These are phyloP conservation scores for Geotrypetes seraphini DNA, from an alignment of 2,797 vertebrate genomes.

Conservation along the genomic window DNA sequence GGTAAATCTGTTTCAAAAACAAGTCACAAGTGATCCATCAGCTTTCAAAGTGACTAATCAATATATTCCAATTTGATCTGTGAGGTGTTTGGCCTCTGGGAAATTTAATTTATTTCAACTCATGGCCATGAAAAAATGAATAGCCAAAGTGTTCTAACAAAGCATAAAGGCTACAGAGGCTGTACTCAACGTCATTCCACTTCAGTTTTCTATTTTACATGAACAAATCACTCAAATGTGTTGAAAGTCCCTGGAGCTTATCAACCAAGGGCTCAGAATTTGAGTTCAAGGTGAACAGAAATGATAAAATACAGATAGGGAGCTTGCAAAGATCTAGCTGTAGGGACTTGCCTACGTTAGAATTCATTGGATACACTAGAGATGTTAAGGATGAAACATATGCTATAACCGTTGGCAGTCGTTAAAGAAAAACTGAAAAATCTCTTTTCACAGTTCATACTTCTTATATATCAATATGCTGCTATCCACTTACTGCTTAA, in stretches of 20 bases:
- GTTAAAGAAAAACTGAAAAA: too few relatives aligned
- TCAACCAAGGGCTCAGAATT: conserved; percentile 10
- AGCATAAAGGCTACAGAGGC: conserved; percentile 32
- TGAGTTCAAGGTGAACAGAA: neutral
- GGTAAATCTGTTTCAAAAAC: conserved; percentile 61
- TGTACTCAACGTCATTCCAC: conserved; percentile 34
- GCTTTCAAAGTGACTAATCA: conserved; percentile 56
- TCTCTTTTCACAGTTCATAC: too few relatives aligned
- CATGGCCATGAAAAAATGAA: conserved; percentile 47
- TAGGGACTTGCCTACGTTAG: neutral
- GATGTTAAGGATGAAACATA: neutral
- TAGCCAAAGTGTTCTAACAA: conserved; percentile 37
- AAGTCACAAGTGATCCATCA: conserved; percentile 51
- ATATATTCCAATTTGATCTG: conserved; percentile 59
- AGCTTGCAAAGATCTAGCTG: conserved; percentile 10
- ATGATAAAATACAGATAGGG: conserved; percentile 6
- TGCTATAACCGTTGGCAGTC: too few relatives aligned
- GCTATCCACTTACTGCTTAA: too few relatives aligned
- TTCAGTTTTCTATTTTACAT: conserved; percentile 53
- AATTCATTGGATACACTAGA: conserved; percentile 2
- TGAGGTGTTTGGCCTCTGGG: conserved; percentile 44
- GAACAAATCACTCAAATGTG: conserved; percentile 40
- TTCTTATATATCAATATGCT: too few relatives aligned
- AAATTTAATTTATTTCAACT: conserved; percentile 64
- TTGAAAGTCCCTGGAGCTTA: conserved; percentile 38